A percentile compares a stretch with the other conserved stretches of the same genome.
Evolutionary conservation across 2,888 invertebrate species (phyloP).

Genomic region (Drosophila rellima): DNA sequence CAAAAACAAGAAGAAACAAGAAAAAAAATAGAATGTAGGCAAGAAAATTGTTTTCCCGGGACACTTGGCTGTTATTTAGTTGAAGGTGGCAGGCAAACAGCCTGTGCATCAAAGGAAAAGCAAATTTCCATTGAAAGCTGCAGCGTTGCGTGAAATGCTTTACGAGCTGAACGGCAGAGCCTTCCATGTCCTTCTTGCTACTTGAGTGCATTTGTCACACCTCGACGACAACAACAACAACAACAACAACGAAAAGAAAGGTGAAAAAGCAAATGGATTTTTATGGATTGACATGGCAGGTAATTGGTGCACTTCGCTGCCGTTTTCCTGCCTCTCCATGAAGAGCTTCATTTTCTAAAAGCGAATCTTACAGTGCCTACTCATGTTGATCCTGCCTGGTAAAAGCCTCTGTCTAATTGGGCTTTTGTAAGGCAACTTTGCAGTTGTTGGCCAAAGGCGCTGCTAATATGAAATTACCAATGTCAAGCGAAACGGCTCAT

Average conservation of each 20-base stretch:
- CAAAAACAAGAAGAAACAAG: slow-evolving; percentile 9
- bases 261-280: slow-evolving; percentile 73
- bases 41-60: slow-evolving; percentile 74
- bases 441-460: slow-evolving; percentile 64
- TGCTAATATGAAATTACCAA: slow-evolving; percentile 73
- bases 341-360: slow-evolving; percentile 49
- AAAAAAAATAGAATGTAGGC: slow-evolving; percentile 56
- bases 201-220: slow-evolving; percentile 81
- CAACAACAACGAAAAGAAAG: slow-evolving; percentile 13
- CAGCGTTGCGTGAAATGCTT: slow-evolving; percentile 82
- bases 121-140: slow-evolving; percentile 80
- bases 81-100: slow-evolving; percentile 23
- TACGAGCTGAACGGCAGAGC: slow-evolving; percentile 53
- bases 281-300: slow-evolving; percentile 78
- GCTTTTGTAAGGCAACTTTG: slow-evolving; percentile 46
- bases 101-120: slow-evolving; percentile 65
- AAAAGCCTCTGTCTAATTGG: slow-evolving; percentile 72
- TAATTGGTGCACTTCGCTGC: slow-evolving; percentile 73
- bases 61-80: slow-evolving; percentile 38
- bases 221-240: slow-evolving; percentile 54
- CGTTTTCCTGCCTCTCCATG: slow-evolving; percentile 6
- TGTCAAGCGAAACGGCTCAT: slow-evolving; percentile 41
- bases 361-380: slow-evolving; percentile 21
- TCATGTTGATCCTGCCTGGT: slow-evolving; percentile 43
- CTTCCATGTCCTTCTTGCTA: slow-evolving; percentile 44